Evolutionary conservation across 2,797 vertebrate species (phyloP), one percentile per base, ranked within the genome.

Genomic region (Brachymystax lenok): DNA sequence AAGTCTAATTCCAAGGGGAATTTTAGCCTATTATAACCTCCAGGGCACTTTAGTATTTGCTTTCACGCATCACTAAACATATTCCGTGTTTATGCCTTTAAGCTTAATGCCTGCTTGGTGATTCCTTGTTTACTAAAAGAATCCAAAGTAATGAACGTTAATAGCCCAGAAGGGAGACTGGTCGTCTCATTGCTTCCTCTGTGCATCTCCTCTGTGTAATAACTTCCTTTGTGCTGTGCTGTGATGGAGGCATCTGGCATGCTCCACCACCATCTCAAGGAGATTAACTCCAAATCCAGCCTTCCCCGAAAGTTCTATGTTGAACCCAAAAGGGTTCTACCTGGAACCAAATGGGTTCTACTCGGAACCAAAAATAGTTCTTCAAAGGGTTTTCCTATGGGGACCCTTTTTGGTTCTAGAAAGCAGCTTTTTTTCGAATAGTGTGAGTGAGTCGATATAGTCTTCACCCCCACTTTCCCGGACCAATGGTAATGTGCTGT

Each of bases 111-210:
- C 69, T 73, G 81, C 83, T 76, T 83, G 74, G 80, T 83, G 50
- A 86, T 80, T 89, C 78, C 82, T 86, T 86, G 80, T 86, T 91
- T 87, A 82, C 80, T 86, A 79, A 79, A 89, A 79, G 69, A 85
- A 78, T 80, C 82, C 84, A 90, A 85, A 90, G 84, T 87, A 90
- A 92, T 92, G 88, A 88, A 84, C 75, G 14, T 54, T 84, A 89
- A 89, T 35, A 35, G 33, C 33, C 33, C 33, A 35, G 33, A 35
- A 35, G 33, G 33, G 33, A 35, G 33, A 35, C 6, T 35, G 33
- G 33, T 35, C 80, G 5, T 35, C 80, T 85, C 89, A 79, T 86
- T 85, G 77, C 78, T 87, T 87, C 66, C 73, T 82, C 27, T 56
- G 40, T 67, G 19, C 52, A 59, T 75, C 69, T 27, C 52, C 12